Conservation (phyloP, 2,113 vertebrate species). For the Albula goreensis region DNA sequence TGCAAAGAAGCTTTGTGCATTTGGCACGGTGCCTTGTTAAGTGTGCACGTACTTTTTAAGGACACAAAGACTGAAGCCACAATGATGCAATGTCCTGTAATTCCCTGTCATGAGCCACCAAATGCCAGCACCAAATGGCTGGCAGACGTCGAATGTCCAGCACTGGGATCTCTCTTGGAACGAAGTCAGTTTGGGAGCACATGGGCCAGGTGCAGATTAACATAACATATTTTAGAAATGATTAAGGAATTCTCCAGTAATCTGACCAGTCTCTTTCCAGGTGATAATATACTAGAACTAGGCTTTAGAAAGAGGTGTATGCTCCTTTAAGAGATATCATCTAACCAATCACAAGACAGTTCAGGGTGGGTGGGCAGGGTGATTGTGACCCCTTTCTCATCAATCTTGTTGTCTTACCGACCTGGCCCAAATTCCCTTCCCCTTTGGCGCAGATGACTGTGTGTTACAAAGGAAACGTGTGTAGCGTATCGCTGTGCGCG, state of each 20-base stretch:
- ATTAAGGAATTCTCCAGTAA: too few species aligned
- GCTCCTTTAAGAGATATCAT: neutral
- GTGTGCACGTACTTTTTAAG: slow-evolving; percentile 24
- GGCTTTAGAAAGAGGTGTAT: neutral
- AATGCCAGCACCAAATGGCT: neutral
- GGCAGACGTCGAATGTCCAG: neutral
- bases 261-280: neutral
- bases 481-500: neutral
- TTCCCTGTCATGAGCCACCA: slow-evolving; percentile 12
- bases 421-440: neutral
- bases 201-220: neutral
- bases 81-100: slow-evolving; percentile 46
- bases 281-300: neutral
- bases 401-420: slow-evolving; percentile 21
- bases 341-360: neutral
- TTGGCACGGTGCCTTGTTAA: slow-evolving; percentile 12
- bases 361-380: neutral
- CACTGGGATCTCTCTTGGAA: neutral
- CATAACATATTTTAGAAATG: too few species aligned
- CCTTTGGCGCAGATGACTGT: neutral
- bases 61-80: slow-evolving; percentile 19
- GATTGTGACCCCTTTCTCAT: slow-evolving; percentile 20
- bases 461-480: neutral
- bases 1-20: slow-evolving; percentile 26
- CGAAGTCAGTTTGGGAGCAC: neutral